Evolutionary conservation across 2,888 invertebrate genomes (phyloP), one percentile per base, ranked within the genome.

Genomic region (Zygogramma bicolorata): DNA sequence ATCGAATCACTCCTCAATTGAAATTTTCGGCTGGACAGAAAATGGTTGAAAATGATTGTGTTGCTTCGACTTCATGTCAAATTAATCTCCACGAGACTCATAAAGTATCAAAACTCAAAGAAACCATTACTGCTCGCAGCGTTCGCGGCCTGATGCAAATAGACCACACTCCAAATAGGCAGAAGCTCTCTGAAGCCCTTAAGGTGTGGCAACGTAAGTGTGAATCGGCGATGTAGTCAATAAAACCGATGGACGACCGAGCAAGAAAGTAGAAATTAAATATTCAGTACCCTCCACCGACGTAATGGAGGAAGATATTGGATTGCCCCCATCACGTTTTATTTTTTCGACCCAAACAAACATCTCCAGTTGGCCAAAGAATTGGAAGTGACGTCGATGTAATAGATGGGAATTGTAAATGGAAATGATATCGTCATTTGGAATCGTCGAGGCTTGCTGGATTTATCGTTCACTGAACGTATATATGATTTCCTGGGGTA

Each of bases 241-340:
- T 81, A 81, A 81, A 81, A 80, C 79, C 80, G 79, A 81, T 81
- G 80, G 79, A 80, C 80, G 77, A 76, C 76, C 75, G 72, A 68
- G 74, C 78, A 68, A 70, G 78, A 76, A 77, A 80, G 77, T 81
- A 81, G 77, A 81, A 81, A 81, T 81, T 80, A 81, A 81, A 81
- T 77, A 81, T 81, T 81, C 79, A 81, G 74, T 59, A 80, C 25
- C 10, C 53, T 53, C 25, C 6, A 53, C 25, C 53, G 53, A 53
- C 22, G 53, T 25, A 25, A 53, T 22, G 53, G 25, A 25, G 53
- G 25, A 27, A 63, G 46, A 63, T 46, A 27, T 46, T 29, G 62
- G 62, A 63, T 63, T 40, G 62, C 62, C 31, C 46, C 53, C 27
- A 40, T 63, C 62, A 61, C 27, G 31, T 62, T 63, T 25, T 63